Evolutionary conservation across 1,140 invertebrate species (phyloP).

Genomic region (Drosophila ambigua): DNA sequence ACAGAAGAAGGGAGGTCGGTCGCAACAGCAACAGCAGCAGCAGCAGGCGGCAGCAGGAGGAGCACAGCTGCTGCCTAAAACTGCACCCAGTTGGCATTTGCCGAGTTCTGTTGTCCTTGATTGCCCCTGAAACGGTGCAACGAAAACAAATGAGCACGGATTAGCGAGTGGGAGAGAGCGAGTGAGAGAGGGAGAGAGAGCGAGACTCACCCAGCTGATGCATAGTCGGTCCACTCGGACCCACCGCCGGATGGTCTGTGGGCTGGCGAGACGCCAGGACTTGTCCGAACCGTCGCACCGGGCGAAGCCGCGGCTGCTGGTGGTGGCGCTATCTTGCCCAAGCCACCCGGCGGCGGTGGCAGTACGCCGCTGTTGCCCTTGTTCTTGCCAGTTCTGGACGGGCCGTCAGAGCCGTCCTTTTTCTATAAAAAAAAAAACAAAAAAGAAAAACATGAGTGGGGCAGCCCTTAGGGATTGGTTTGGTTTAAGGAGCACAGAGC

Average conservation of each 20-base stretch:
- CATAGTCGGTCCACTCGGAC: slow-evolving; percentile 92
- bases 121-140: slow-evolving; percentile 72
- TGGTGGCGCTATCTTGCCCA: slow-evolving; percentile 91
- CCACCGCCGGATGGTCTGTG: slow-evolving; percentile 86
- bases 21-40: slow-evolving; percentile 32
- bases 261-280: slow-evolving; percentile 89
- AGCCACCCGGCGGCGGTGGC: slow-evolving; percentile 83
- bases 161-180: too few relatives aligned
- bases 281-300: slow-evolving; percentile 85
- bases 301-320: slow-evolving; percentile 89
- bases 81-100: slow-evolving; percentile 89
- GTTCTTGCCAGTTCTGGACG: slow-evolving; percentile 87
- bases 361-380: slow-evolving; percentile 77
- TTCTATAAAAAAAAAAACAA: slow-evolving; percentile 86
- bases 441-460: too few relatives aligned
- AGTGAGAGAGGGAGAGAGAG: background rate
- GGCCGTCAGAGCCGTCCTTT: slow-evolving; percentile 92
- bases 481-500: slow-evolving; percentile 44
- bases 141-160: too few relatives aligned
- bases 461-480: background rate
- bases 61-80: slow-evolving; percentile 85
- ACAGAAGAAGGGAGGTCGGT: slow-evolving; percentile 13
- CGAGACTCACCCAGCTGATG: slow-evolving; percentile 86
- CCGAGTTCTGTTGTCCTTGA: slow-evolving; percentile 84
- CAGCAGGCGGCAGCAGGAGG: slow-evolving; percentile 41